Conservation (phyloP, 2,797 vertebrate species). For the Melanogrammus aeglefinus region DNA sequence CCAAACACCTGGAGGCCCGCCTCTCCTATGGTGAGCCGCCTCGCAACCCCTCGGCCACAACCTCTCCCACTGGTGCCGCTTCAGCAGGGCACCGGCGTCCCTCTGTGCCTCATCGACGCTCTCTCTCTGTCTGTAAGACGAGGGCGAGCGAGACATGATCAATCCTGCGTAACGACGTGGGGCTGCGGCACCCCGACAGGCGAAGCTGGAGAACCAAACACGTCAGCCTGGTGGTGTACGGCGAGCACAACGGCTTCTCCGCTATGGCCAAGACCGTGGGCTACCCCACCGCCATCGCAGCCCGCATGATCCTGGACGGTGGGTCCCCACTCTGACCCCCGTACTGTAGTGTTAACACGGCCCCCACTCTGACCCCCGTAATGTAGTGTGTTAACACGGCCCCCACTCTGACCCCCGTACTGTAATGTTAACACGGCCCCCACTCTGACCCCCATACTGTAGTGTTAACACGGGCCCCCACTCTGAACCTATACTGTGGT, state of each 20-base stretch:
- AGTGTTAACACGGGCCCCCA: background rate
- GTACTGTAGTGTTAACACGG: background rate
- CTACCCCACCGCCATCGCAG: slow-evolving; percentile 87
- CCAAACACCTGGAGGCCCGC: slow-evolving; percentile 86
- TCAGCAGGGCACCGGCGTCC: background rate
- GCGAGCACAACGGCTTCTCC: slow-evolving; percentile 84
- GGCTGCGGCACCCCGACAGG: slow-evolving; percentile 88
- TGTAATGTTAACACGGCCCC: background rate
- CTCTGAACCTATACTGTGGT: no score
- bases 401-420: background rate
- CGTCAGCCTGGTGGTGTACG: slow-evolving; percentile 89
- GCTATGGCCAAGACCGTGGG: slow-evolving; percentile 98
- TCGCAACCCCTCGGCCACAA: no score
- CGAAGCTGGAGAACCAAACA: slow-evolving; percentile 89
- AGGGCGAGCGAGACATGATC: slow-evolving; percentile 87
- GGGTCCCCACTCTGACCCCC: slow-evolving; percentile 72
- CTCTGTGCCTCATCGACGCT: background rate
- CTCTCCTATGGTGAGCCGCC: slow-evolving; percentile 82
- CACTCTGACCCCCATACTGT: background rate
- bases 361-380: background rate
- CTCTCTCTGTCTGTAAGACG: slow-evolving; percentile 42
- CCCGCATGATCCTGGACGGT: slow-evolving; percentile 87
- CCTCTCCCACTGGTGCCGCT: background rate
- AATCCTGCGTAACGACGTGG: slow-evolving; percentile 89
- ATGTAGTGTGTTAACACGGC: background rate